These are phyloP conservation scores for Julus scanicus DNA, from an alignment of 2,888 invertebrate species.

Conservation along the genomic window DNA sequence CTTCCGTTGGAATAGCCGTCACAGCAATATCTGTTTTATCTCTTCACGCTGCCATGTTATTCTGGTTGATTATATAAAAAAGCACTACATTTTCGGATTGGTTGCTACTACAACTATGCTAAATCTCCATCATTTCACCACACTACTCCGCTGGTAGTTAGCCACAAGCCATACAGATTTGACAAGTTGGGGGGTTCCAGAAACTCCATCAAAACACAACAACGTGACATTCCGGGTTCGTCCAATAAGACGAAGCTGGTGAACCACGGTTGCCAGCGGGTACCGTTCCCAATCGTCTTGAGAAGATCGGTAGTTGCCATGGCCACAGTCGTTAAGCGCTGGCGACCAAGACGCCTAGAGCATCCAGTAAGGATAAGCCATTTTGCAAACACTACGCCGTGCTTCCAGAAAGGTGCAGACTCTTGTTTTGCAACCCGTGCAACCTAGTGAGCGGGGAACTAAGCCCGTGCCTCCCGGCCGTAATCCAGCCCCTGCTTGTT, in stretches of 20 bases:
- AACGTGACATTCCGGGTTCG: no score
- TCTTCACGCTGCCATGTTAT: no score
- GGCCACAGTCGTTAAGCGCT: constrained; percentile 15
- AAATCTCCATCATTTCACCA: no score
- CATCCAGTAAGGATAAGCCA: not conserved
- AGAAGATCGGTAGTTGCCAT: not conserved
- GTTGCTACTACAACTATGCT: no score
- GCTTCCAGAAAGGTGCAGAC: not conserved
- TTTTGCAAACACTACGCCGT: not conserved
- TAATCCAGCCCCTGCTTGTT: not conserved
- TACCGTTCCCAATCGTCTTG: not conserved
- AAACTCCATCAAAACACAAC: no score
- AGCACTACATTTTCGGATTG: no score
- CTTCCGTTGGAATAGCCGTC: no score
- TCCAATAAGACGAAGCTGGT: not conserved
- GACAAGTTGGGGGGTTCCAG: no score
- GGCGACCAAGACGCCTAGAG: not conserved
- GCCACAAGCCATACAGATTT: no score
- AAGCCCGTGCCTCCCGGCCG: not conserved
- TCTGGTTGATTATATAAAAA: no score
- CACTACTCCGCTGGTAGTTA: no score
- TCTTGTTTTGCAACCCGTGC: not conserved
- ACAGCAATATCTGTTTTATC: no score
- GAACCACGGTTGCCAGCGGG: not conserved
- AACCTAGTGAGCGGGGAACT: not conserved